Conservation (phyloP, 2,888 invertebrate genomes). For the Diadegma fenestrale region DNA sequence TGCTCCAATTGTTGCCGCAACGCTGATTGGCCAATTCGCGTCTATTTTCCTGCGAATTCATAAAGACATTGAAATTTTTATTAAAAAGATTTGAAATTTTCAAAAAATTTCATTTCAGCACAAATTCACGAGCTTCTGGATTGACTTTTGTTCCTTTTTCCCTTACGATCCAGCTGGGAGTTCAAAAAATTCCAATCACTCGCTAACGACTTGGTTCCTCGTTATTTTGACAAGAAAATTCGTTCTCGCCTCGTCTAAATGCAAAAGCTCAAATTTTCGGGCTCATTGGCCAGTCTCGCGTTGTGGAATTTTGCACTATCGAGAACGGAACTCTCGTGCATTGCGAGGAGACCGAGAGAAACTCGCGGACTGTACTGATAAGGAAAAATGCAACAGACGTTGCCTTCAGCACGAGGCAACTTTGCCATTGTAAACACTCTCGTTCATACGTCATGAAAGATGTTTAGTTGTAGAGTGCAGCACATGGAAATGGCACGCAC, state of each 20-base stretch:
- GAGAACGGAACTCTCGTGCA: slow-evolving; percentile 18
- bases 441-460: background rate
- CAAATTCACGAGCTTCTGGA: background rate
- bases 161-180: background rate
- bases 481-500: background rate
- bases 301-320: background rate
- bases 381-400: slow-evolving; percentile 31
- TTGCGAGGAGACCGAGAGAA: slow-evolving; percentile 24
- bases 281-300: background rate
- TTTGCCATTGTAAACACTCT: background rate
- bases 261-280: background rate
- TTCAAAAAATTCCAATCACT: background rate
- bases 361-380: slow-evolving; percentile 34
- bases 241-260: slow-evolving; percentile 1
- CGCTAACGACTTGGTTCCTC: background rate
- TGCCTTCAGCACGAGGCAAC: slow-evolving; percentile 21
- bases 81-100: too few relatives aligned
- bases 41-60: slow-evolving; percentile 28
- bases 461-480: background rate
- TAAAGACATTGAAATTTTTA: background rate
- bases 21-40: slow-evolving; percentile 6
- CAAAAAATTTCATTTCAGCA: background rate
- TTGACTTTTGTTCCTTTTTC: background rate
- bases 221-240: background rate
- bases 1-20: slow-evolving; percentile 49